A percentile compares a stretch with the other conserved stretches of the same genome.
These are phyloP conservation scores for Prolemur simus DNA, from an alignment of 2,113 vertebrate genomes.

Conservation along the genomic window DNA sequence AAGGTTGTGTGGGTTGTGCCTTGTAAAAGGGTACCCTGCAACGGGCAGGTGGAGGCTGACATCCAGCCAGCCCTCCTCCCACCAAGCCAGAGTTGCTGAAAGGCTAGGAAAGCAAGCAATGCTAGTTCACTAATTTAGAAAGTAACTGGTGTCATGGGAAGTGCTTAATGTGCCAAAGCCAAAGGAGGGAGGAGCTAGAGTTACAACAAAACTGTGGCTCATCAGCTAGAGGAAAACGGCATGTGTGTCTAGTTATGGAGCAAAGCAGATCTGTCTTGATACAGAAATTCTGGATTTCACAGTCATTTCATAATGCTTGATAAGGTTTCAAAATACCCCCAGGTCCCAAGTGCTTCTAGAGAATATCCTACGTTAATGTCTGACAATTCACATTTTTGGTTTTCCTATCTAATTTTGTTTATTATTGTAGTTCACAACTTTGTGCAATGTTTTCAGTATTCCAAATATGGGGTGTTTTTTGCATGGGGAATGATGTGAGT, in stretches of 20 bases:
- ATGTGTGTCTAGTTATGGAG: accelerated
- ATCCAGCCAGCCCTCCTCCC: background rate
- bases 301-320: background rate
- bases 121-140: background rate
- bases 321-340: background rate
- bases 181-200: background rate
- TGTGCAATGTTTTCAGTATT: background rate
- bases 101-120: background rate
- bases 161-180: background rate
- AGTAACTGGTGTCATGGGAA: background rate
- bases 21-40: background rate
- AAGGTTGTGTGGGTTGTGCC: background rate
- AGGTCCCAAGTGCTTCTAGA: background rate
- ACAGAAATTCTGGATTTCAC: background rate
- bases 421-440: background rate
- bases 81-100: background rate
- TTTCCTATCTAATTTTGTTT: background rate
- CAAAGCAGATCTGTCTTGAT: background rate
- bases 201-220: background rate
- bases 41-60: background rate
- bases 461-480: background rate
- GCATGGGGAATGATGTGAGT: background rate
- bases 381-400: background rate
- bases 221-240: background rate
- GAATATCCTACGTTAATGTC: background rate